These are phyloP conservation scores for Sakesphorus luctuosus DNA, from an alignment of 2,113 vertebrate genomes.

Conservation along the genomic window DNA sequence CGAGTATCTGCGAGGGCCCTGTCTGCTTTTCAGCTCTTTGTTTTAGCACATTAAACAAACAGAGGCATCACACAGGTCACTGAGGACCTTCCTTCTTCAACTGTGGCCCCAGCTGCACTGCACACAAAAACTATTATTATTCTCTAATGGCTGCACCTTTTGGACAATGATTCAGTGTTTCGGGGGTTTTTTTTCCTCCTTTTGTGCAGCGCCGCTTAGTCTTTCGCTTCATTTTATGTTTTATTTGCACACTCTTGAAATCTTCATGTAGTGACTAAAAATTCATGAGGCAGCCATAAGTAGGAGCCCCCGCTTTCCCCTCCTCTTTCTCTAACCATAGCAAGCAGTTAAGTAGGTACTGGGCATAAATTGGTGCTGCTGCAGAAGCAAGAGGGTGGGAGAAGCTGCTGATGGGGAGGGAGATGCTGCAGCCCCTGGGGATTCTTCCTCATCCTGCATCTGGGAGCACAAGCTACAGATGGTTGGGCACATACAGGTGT, in stretches of 20 bases:
- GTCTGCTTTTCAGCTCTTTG: slow-evolving; percentile 43
- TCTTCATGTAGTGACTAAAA: slow-evolving; percentile 52
- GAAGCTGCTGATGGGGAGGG: background rate
- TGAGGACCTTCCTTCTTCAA: slow-evolving; percentile 25
- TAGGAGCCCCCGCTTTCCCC: background rate
- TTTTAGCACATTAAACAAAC: slow-evolving; percentile 61
- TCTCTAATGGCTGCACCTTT: slow-evolving; percentile 58
- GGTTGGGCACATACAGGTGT: rapidly evolving
- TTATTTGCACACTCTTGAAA: slow-evolving; percentile 33
- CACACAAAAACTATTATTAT: slow-evolving; percentile 54
- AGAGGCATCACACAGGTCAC: slow-evolving; percentile 40
- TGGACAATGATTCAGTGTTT: slow-evolving; percentile 17
- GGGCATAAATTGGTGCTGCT: rapidly evolving
- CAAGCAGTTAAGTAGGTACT: background rate
- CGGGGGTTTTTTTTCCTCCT: background rate
- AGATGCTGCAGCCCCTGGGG: background rate
- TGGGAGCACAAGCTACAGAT: background rate
- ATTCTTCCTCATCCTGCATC: background rate
- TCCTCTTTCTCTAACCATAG: background rate
- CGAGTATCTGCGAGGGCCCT: background rate
- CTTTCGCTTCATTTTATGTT: slow-evolving; percentile 3
- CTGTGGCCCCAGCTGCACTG: slow-evolving; percentile 45
- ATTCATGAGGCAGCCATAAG: slow-evolving; percentile 28
- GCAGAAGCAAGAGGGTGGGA: background rate
- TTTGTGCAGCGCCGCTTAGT: slow-evolving; percentile 13